Percentiles rank a stretch among this genome's conserved stretches.
phyloP scores from a whole-genome alignment of 2,113 vertebrate species.

The Calidris pygmaea region DNA sequence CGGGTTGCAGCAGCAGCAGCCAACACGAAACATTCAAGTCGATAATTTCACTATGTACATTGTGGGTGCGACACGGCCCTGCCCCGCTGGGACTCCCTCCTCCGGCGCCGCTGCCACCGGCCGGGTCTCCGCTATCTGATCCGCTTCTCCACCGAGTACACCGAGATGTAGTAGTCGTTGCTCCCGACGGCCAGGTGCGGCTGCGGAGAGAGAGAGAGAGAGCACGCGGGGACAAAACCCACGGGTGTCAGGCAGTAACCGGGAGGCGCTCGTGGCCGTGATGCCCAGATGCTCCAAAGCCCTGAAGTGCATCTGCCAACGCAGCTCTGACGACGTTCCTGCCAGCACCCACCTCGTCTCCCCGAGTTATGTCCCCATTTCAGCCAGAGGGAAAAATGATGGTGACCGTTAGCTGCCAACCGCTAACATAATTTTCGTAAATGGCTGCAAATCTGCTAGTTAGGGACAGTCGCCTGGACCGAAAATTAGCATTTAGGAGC shows the following conservation, averaged over 20 bases:
- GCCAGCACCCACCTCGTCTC: not conserved
- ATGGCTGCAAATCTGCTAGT: not conserved
- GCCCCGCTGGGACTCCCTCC: conserved; percentile 1
- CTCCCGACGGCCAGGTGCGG: conserved; percentile 96
- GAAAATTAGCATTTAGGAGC: not conserved
- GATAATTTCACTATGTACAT: conserved; percentile 85
- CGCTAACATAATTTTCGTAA: not conserved
- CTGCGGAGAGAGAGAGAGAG: conserved; percentile 62
- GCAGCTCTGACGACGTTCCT: not conserved
- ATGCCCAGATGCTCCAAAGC: not conserved
- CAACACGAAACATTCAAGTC: conserved; percentile 85
- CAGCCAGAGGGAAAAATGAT: not conserved
- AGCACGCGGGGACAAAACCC: not conserved
- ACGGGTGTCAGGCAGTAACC: rapidly evolving
- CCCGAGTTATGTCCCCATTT: not conserved
- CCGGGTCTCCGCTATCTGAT: conserved; percentile 94
- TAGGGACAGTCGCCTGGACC: not conserved
- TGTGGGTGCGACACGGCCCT: not conserved
- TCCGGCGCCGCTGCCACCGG: conserved; percentile 18
- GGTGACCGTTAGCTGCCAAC: not conserved
- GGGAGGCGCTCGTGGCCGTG: not conserved
- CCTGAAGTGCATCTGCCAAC: not conserved
- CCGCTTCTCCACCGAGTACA: conserved; percentile 97
- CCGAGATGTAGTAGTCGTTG: conserved; percentile 99
- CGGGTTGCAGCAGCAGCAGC: conserved; percentile 81